These are phyloP conservation scores for Gymnoscelis rufifasciata DNA, from an alignment of 2,888 invertebrate species.

Conservation along the genomic window DNA sequence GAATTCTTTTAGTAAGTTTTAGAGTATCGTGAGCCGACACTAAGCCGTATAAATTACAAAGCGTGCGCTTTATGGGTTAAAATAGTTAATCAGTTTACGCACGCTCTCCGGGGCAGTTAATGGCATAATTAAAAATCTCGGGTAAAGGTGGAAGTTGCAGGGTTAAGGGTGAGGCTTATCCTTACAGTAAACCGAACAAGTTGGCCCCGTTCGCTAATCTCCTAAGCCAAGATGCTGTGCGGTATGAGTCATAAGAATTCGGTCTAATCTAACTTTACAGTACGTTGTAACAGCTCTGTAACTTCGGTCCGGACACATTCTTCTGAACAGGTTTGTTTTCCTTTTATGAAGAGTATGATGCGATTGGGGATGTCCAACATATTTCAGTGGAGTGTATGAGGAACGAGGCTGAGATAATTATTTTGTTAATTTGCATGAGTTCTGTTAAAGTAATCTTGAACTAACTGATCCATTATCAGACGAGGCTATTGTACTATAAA, in stretches of 20 bases:
- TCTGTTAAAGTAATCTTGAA: too few relatives aligned
- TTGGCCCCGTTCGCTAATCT: constrained; percentile 69
- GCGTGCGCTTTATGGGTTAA: constrained; percentile 52
- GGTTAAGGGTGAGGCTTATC: constrained; percentile 49
- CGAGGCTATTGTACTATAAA: too few relatives aligned
- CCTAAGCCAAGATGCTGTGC: constrained; percentile 61
- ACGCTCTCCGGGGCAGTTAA: constrained; percentile 62
- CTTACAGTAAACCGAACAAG: constrained; percentile 65
- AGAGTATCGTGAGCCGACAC: constrained; percentile 38
- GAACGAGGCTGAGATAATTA: too few relatives aligned
- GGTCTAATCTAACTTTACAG: constrained; percentile 14
- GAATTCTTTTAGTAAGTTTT: constrained; percentile 13
- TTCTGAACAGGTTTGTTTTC: too few relatives aligned
- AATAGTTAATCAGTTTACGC: constrained; percentile 66
- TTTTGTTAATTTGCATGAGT: too few relatives aligned
- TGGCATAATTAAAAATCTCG: constrained; percentile 68
- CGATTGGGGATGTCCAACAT: too few relatives aligned
- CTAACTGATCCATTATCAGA: too few relatives aligned
- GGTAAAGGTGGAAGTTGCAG: constrained; percentile 44
- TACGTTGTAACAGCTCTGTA: constrained; percentile 8
- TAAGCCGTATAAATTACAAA: constrained; percentile 58
- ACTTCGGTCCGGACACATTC: too few relatives aligned
- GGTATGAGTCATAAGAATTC: constrained; percentile 59
- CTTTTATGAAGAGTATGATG: too few relatives aligned
- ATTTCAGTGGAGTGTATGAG: too few relatives aligned